Conservation (phyloP, 2,113 vertebrate genomes). For the Etia nguti region DNA sequence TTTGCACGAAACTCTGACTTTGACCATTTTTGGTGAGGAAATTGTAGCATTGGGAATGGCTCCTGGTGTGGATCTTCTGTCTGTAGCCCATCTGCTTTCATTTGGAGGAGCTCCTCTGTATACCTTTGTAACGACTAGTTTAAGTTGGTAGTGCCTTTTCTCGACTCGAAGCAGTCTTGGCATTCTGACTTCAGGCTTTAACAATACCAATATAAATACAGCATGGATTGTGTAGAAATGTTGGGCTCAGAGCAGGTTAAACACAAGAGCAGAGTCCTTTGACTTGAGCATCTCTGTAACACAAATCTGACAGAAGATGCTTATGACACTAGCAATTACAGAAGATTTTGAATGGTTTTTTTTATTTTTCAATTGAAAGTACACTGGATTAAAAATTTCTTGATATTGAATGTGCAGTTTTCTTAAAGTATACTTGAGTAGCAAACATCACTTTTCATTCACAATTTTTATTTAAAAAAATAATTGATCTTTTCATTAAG, state of each 20-base stretch:
- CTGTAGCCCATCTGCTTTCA: neutral
- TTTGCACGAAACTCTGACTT: neutral
- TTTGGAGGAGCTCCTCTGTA: neutral
- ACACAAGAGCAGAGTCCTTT: neutral
- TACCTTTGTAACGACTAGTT: neutral
- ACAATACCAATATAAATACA: neutral
- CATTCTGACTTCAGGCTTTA: neutral
- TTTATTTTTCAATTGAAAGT: neutral
- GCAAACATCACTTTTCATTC: neutral
- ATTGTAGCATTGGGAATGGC: neutral
- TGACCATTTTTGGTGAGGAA: neutral
- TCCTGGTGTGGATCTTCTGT: neutral
- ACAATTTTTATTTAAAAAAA: neutral
- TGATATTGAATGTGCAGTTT: neutral
- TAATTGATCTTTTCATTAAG: fast-evolving
- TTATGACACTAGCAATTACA: neutral
- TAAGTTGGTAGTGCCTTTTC: neutral
- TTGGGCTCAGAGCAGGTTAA: neutral
- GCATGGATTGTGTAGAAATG: neutral
- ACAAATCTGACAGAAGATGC: neutral
- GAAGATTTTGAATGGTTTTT: neutral
- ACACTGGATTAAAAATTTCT: neutral
- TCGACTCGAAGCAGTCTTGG: neutral
- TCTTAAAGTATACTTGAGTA: neutral
- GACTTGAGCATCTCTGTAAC: neutral